Conservation (phyloP, 2,113 vertebrate species). For the Todiramphus chloris region DNA sequence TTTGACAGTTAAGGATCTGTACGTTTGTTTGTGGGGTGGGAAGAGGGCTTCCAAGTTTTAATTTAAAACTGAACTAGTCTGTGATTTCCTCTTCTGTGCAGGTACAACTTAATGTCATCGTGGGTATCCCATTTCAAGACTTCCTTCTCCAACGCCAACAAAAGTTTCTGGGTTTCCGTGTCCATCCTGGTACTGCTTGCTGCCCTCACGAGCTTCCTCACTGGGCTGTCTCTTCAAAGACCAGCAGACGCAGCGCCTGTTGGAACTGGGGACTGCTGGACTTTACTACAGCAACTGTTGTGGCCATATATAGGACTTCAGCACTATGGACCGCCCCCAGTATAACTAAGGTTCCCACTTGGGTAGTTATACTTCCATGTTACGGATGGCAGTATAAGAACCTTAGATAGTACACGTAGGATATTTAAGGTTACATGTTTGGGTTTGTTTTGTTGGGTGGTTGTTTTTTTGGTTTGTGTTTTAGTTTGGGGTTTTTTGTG, state of each 20-base stretch:
- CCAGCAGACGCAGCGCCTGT: slow-evolving; percentile 85
- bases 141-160: slow-evolving; percentile 68
- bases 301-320: slow-evolving; percentile 88
- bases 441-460: background rate
- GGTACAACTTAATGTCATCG: slow-evolving; percentile 7
- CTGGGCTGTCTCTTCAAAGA: slow-evolving; percentile 84
- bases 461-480: background rate
- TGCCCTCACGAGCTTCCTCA: slow-evolving; percentile 84
- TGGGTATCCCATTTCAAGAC: slow-evolving; percentile 52
- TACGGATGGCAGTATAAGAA: background rate
- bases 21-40: background rate
- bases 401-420: background rate
- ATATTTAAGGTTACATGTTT: background rate
- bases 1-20: background rate
- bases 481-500: background rate
- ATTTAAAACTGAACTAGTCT: background rate
- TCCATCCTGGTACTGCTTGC: slow-evolving; percentile 81
- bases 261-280: slow-evolving; percentile 87
- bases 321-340: slow-evolving; percentile 86
- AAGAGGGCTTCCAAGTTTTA: background rate
- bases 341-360: slow-evolving; percentile 60
- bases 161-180: slow-evolving; percentile 80
- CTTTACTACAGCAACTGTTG: slow-evolving; percentile 87
- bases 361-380: background rate
- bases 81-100: background rate